Base-by-base conservation (phyloP, 2,888 invertebrate species). In the Tipula confusa region DNA sequence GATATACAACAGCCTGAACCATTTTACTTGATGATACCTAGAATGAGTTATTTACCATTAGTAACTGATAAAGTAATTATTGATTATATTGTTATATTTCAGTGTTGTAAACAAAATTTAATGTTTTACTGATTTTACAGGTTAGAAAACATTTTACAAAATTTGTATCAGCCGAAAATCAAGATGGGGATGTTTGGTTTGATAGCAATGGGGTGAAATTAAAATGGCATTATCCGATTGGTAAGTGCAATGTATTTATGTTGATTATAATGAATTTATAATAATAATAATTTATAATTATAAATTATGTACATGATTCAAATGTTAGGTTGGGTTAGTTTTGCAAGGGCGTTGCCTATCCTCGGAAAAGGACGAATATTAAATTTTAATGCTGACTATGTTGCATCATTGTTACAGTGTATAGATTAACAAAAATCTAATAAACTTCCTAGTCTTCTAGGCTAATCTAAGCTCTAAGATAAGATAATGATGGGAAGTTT, bases 1-100 rank as follows among this genome's bases (percentile, higher is more conserved):
- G 95, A 96, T 87, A 92, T 97, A 80, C 96, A 96, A 87, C 95
- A 95, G 86, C 98, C 98, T 9, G 98, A 98, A 89, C 95, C 96
- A 15, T 97, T 95, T 90, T 98, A 96, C 90, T 91, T 98, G 84
- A 96, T 98, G 96, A 95, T 98, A 24, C 96, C 98, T 79, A 92
- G 98, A 88, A 91, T 97, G 85, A 97, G 96, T 89, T 98, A 98
- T 89, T 96, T 98, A 89, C 98, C 98, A 82, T 91, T 98, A 84
- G 97, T 98, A 84, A 97, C 96, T 31, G 98, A 98, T 88, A 98
- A 98, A 93, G 97, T 97, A 64, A 64, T 64, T 64, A 64, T 64
- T 64, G 64, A 64, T 64, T 64, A 64, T n/a, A n/a, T n/a, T n/a
- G 24, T 64, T 64, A 24, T 24, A 9, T 64, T 43, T n/a, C 15